phyloP scores from a whole-genome alignment of 64 coral and sea anemone genomes.

The Pocillopora damicornis region DNA sequence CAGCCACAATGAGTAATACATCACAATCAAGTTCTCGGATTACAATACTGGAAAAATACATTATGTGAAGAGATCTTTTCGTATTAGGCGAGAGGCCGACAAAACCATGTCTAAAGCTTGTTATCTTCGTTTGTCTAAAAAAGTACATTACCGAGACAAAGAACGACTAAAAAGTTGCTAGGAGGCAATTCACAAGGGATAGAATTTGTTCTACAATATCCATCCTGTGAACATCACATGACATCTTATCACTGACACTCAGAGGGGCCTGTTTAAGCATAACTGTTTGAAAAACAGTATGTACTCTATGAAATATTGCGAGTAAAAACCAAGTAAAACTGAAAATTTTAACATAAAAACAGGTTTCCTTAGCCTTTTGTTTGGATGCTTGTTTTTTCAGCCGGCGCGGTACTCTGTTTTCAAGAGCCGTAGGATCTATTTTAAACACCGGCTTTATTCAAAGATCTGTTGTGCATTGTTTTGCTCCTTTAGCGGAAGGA shows the following conservation, averaged over 20 bases:
- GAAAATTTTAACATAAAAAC: no score
- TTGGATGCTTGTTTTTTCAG: background rate
- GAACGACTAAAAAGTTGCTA: background rate
- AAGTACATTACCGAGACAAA: background rate
- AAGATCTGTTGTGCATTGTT: constrained; percentile 21
- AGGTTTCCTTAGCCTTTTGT: background rate
- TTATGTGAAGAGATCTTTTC: background rate
- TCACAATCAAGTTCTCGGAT: background rate
- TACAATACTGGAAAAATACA: background rate
- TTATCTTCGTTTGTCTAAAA: background rate
- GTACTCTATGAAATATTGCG: background rate
- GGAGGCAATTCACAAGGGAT: background rate
- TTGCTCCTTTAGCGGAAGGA: background rate
- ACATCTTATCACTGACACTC: background rate
- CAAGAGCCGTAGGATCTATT: background rate
- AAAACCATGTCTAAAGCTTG: background rate
- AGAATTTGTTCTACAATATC: background rate
- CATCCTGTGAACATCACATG: background rate
- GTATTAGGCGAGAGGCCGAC: background rate
- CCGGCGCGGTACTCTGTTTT: constrained; percentile 3
- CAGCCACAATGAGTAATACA: background rate
- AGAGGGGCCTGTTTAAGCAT: background rate
- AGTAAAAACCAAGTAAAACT: background rate
- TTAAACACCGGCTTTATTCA: constrained; percentile 22
- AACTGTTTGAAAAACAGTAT: background rate